Base-by-base conservation (phyloP, 2,888 invertebrate genomes). In the Hesperia comma region DNA sequence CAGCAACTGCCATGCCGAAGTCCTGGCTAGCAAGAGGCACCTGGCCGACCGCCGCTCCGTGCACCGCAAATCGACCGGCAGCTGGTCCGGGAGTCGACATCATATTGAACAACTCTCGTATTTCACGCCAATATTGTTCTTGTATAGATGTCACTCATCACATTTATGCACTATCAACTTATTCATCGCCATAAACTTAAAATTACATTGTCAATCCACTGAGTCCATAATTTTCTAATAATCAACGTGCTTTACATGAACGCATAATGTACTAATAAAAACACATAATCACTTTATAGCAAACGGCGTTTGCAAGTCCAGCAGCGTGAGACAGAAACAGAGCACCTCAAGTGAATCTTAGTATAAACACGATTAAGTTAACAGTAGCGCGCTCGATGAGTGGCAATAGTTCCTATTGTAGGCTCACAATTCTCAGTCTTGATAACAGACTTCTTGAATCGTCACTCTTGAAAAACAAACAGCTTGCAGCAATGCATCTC, bases 21-120 rank as follows among this genome's bases (percentile, higher is more conserved):
- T 87, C 85, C 8, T 80, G 70, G 63, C 75, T 81, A 33, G 77
- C 70, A 33, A 80, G 72, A 40, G 80, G 81, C 67, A 83, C 75
- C 72, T 85, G 86, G 63, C 76, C 77, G 68, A 80, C 72, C 74
- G 86, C 79, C 57, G 79, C 74, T 10, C 81, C 71, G 70, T 83
- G 87, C 72, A 83, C 77, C 70, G 77, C 80, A 64, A 83, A 78
- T 69, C 78, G 78, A 70, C 81, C 77, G 74, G 79, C 81, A 67
- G 83, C 73, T 72, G 80, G 79, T 72, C 79, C 77, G 70, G 85
- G 76, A 78, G 89, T 84, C 78, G 86, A 85, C 90, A 89, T 88
- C 74, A 72, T 76, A 73, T 57, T 63, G 67, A 46, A 61, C 43
- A 57, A 63, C 62, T 43, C 69, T 64, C 49, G 51, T 58, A 58